Base-by-base conservation (phyloP, 1,140 invertebrate species). In the Zelostemma sp. region DNA sequence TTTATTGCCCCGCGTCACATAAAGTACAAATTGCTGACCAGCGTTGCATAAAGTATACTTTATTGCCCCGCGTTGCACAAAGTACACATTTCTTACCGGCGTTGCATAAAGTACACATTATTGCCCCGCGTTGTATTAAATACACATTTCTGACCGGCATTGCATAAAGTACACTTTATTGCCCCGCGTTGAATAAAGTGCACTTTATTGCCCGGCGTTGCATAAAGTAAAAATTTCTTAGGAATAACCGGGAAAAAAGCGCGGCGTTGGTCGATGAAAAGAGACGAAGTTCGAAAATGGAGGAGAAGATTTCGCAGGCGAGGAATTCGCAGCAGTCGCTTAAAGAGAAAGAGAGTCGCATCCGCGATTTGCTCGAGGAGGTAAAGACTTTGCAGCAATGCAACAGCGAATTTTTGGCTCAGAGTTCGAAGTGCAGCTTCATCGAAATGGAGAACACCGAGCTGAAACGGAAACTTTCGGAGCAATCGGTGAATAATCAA, bases 301-400 rank as follows among this genome's bases (percentile, higher is more conserved):
- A 85, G 2, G 69, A 76, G 0, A 61, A 78, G 15, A 45, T 80
- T 1, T 47, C 59, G 12, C 78, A 64, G 2, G 58, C 61, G 0
- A 78, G 74, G 25, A 65, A 74, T 12, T 77, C 73, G 2, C 65
- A 81, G n/a, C 21, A 77, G 1, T 40, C 55, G 3, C 45, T 76
- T 4, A 56, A 73, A 6, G 78, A 79, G 9, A 85, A 81, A 35
- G 77, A 86, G 4, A 76, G 85, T 12, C 76, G 73, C 28, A 83
- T 86, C 59, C 47, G 54, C 2, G 80, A 82, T 47, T 40, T 85
- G 17, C 41, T 50, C 8, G 80, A 68, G 6, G 83, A 86, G 49
- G 68, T 83, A 1, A 75, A 81, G 41, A 73, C 78, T 19, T 38
- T 86, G 4, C 81, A 85, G 12, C 75, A 86, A n/a, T 81, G 84